Base-by-base conservation (phyloP, 2,888 invertebrate species). In the Parnassius orleans region DNA sequence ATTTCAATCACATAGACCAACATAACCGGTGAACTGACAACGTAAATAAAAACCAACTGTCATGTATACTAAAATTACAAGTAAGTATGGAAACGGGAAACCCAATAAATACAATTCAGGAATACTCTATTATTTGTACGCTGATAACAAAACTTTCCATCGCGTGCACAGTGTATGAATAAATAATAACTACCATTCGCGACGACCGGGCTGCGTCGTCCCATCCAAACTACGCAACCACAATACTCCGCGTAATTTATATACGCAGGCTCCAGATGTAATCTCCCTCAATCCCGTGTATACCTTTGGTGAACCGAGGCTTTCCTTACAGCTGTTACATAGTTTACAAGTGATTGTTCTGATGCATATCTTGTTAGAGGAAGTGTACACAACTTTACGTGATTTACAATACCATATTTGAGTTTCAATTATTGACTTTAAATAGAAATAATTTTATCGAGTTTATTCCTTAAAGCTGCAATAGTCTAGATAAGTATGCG, bases 251-350 rank as follows among this genome's bases (percentile, higher is more conserved):
- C 46, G 56, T 56, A 59, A 63, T 63, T 59, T 59, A 63, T 56
- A 72, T 72, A 69, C 74, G 70, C 72, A 73, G 71, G 66, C 68
- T 72, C 70, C 69, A 72, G 77, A 78, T 77, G 77, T 77, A 77
- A 79, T 80, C 79, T 77, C 67, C 54, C 59, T 24, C 65, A 57
- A 65, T 65, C 68, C 65, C 54, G 55, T 62, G 63, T 63, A 68
- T 65, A 66, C 68, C 65, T 68, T 67, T 60, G 66, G 67, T 63
- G 61, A 65, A 64, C 64, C 56, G 63, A 63, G 65, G 55, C 52
- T 65, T 64, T 63, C 66, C 64, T 64, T 43, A 60, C 66, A 66
- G 63, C 66, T 65, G 64, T 68, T 70, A 64, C 57, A 67, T 66
- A 69, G 69, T 71, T 71, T 69, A 65, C 71, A 71, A 68, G 68